Evolutionary conservation across 2,113 vertebrate genomes (phyloP).

Genomic region (Erythrolamprus reginae): DNA sequence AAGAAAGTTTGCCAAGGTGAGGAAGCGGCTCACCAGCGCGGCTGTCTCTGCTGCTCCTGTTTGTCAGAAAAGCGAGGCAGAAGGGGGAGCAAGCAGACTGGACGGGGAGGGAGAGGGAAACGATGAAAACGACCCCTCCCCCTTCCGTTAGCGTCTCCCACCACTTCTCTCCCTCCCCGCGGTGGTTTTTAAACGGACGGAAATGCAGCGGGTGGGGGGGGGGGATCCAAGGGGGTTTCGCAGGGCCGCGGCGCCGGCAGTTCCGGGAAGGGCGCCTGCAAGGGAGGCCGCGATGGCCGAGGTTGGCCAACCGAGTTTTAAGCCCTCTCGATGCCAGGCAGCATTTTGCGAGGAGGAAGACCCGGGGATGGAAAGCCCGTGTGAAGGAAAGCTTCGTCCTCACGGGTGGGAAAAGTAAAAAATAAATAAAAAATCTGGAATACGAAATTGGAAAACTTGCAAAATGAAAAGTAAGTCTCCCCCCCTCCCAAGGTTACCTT

Average conservation of each 20-base stretch:
- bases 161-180: not conserved
- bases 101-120: too few relatives aligned
- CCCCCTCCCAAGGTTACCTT: too few relatives aligned
- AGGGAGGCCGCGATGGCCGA: not conserved
- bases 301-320: not conserved
- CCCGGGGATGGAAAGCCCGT: not conserved
- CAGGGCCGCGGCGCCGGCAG: too few relatives aligned
- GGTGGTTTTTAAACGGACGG: not conserved
- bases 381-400: not conserved
- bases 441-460: not conserved
- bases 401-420: too few relatives aligned
- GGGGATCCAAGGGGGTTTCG: not conserved
- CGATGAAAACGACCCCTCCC: not conserved
- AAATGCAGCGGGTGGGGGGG: not conserved
- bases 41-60: not conserved
- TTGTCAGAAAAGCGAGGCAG: not conserved
- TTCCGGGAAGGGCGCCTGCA: not conserved
- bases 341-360: not conserved
- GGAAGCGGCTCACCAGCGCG: not conserved
- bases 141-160: not conserved
- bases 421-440: not conserved
- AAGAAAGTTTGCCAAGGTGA: not conserved
- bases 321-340: not conserved
- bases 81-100: too few relatives aligned
- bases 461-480: too few relatives aligned